Conservation (phyloP, 2,888 invertebrate species). For the Suillia variegata region DNA sequence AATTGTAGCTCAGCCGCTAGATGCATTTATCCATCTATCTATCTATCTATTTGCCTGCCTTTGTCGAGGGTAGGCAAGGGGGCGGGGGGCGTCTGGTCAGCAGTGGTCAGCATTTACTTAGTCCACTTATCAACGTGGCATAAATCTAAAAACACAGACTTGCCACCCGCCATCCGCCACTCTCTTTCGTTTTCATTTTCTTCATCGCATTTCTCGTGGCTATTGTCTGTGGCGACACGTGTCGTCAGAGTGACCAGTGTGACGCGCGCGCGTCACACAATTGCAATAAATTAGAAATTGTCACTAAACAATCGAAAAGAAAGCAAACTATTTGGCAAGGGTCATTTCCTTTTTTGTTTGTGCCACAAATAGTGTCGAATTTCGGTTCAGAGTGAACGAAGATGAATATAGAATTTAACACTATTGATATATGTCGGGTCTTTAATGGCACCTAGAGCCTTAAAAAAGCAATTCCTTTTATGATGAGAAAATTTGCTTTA, state of each 20-base stretch:
- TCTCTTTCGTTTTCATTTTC: slow-evolving; percentile 4
- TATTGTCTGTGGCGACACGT: slow-evolving; percentile 24
- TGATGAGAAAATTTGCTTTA: too few relatives aligned
- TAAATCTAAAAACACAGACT: slow-evolving; percentile 42
- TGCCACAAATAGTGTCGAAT: not conserved
- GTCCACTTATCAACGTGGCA: slow-evolving; percentile 48
- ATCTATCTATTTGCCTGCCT: too few relatives aligned
- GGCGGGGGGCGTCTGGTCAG: slow-evolving; percentile 16
- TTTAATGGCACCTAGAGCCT: too few relatives aligned
- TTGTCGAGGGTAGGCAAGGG: too few relatives aligned
- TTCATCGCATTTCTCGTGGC: slow-evolving; percentile 12
- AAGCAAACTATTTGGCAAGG: not conserved
- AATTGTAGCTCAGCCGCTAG: slow-evolving; percentile 42
- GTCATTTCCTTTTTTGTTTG: not conserved
- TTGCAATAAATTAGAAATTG: slow-evolving; percentile 56
- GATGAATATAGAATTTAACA: not conserved
- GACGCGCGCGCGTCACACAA: slow-evolving; percentile 52
- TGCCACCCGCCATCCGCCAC: slow-evolving; percentile 27
- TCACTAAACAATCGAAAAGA: slow-evolving; percentile 22
- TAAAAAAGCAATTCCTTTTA: too few relatives aligned
- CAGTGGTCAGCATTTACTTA: slow-evolving; percentile 46
- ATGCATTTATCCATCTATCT: slow-evolving; percentile 26
- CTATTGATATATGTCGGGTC: not conserved
- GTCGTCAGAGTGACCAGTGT: slow-evolving; percentile 36
- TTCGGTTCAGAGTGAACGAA: not conserved